A percentile compares a stretch with the other conserved stretches of the same genome.
phyloP scores from a whole-genome alignment of 2,888 invertebrate species.

The Amiota minor region DNA sequence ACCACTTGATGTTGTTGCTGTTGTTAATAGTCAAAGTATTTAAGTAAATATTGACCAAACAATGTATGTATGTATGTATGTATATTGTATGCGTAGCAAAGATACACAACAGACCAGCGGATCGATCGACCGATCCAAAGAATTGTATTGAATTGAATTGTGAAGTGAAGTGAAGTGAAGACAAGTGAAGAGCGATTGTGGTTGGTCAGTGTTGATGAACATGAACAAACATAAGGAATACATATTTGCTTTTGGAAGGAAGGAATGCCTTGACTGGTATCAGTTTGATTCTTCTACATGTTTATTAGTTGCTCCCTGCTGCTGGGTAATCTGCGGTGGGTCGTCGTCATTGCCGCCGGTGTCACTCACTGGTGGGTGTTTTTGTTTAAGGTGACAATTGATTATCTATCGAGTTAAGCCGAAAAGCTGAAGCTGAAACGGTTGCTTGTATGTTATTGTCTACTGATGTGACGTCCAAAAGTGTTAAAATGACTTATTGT shows the following conservation, averaged over 20 bases:
- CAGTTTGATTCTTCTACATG: too few species aligned
- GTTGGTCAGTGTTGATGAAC: constrained; percentile 64
- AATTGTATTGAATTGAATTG: constrained; percentile 25
- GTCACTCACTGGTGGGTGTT: constrained; percentile 41
- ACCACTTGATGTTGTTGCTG: constrained; percentile 47
- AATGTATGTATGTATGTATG: not conserved
- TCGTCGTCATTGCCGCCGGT: not conserved
- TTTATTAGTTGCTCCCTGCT: not conserved
- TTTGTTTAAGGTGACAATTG: constrained; percentile 65
- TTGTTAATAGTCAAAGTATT: constrained; percentile 64
- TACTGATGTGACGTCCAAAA: constrained; percentile 16
- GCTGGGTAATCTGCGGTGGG: not conserved
- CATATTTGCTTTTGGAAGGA: constrained; percentile 60
- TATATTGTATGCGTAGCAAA: not conserved
- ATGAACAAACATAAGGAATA: constrained; percentile 54
- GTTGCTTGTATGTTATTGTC: not conserved
- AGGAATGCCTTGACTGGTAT: too few species aligned
- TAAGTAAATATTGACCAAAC: constrained; percentile 52
- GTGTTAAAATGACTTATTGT: constrained; percentile 37
- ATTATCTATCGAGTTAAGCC: constrained; percentile 48
- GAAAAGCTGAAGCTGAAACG: not conserved
- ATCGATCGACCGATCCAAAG: not conserved
- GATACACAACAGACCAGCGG: not conserved
- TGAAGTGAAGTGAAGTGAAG: constrained; percentile 33
- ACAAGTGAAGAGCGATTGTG: constrained; percentile 64